Evolutionary conservation across 2,888 invertebrate genomes (phyloP).

Genomic region (Baronia brevicornis): DNA sequence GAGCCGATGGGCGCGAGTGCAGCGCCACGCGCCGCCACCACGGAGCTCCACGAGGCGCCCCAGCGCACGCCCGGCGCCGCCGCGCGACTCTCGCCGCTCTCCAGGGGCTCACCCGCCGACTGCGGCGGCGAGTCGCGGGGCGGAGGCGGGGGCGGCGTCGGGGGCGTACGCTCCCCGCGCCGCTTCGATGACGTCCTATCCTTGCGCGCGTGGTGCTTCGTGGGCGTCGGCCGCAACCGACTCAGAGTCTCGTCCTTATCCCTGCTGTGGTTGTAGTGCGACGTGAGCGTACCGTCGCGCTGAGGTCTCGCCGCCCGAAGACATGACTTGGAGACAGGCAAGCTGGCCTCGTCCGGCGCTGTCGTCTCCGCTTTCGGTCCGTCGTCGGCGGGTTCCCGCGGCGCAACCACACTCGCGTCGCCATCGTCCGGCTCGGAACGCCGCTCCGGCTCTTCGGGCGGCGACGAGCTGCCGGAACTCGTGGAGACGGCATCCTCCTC

Average conservation of each 20-base stretch:
- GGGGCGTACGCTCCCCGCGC: slow-evolving; percentile 20
- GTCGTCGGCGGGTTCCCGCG: slow-evolving; percentile 10
- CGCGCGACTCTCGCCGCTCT: slow-evolving; percentile 25
- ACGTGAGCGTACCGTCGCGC: slow-evolving; percentile 19
- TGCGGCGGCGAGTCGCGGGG: slow-evolving; percentile 23
- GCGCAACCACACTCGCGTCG: slow-evolving; percentile 14
- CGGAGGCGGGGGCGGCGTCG: slow-evolving; percentile 20
- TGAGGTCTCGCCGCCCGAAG: slow-evolving; percentile 18
- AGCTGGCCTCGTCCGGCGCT: slow-evolving; percentile 11
- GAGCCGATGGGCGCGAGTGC: slow-evolving; percentile 54
- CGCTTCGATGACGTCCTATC: slow-evolving; percentile 24
- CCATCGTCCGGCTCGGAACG: slow-evolving; percentile 24
- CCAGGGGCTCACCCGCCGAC: slow-evolving; percentile 34
- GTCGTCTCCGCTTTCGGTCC: slow-evolving; percentile 6
- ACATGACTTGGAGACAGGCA: slow-evolving; percentile 16
- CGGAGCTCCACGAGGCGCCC: slow-evolving; percentile 42
- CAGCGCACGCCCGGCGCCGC: slow-evolving; percentile 46
- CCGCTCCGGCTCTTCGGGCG: slow-evolving; percentile 22
- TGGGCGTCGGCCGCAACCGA: slow-evolving; percentile 15
- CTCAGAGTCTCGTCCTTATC: slow-evolving; percentile 13
- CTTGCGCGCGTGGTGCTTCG: slow-evolving; percentile 19
- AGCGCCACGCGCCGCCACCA: slow-evolving; percentile 48
- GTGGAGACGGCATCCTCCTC: slow-evolving; percentile 34
- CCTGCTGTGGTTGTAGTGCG: slow-evolving; percentile 18
- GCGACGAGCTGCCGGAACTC: slow-evolving; percentile 32